A percentile compares a stretch with the other conserved stretches of the same genome.
phyloP scores from a whole-genome alignment of 1,140 invertebrate species.

The Bursaphelenchus mucronatus region DNA sequence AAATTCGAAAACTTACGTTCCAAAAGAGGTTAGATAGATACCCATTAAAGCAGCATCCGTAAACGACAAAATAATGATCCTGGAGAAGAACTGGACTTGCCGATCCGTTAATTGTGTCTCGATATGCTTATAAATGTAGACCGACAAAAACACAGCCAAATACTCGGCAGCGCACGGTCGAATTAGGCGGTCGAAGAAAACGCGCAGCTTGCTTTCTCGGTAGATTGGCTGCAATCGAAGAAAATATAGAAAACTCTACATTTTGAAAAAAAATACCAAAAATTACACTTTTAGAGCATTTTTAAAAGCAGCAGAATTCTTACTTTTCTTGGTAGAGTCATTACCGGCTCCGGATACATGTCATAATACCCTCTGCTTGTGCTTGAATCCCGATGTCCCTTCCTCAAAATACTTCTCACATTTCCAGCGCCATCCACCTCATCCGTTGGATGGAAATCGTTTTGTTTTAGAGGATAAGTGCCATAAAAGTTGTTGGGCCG shows the following conservation, averaged over 20 bases:
- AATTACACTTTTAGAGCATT: neutral
- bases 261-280: neutral
- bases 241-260: neutral
- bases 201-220: slow-evolving; percentile 15
- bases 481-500: slow-evolving; percentile 16
- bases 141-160: neutral
- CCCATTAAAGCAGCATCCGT: slow-evolving; percentile 18
- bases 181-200: slow-evolving; percentile 15
- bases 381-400: neutral
- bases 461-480: slow-evolving; percentile 21
- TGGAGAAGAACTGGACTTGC: slow-evolving; percentile 17
- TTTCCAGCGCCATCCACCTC: slow-evolving; percentile 2
- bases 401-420: slow-evolving; percentile 6
- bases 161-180: slow-evolving; percentile 20
- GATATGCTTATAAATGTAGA: slow-evolving; percentile 26
- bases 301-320: neutral
- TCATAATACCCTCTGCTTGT: neutral
- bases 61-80: slow-evolving; percentile 20
- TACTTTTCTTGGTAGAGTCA: slow-evolving; percentile 1
- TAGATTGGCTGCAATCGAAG: neutral
- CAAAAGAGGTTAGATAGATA: slow-evolving; percentile 22
- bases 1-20: slow-evolving; percentile 17
- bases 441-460: slow-evolving; percentile 15
- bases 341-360: neutral
- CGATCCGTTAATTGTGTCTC: slow-evolving; percentile 24